A percentile compares a stretch with the other conserved stretches of the same genome.
Evolutionary conservation across 64 coral and sea anemone species (phyloP).

Genomic region (Stichodactyla helianthus): DNA sequence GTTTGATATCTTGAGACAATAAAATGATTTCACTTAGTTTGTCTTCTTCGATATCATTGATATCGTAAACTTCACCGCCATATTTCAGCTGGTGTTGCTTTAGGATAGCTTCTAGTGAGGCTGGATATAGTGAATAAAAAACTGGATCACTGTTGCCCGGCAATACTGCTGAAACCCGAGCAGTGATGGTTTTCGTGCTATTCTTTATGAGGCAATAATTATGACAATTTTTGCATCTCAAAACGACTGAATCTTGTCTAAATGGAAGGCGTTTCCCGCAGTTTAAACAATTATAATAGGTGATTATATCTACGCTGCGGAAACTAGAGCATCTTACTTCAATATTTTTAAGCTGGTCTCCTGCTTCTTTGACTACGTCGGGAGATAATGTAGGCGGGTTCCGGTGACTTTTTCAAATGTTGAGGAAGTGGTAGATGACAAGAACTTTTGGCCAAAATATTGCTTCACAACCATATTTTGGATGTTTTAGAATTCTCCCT

Average conservation of each 20-base stretch:
- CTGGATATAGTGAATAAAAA: conserved; percentile 17
- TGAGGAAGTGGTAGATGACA: conserved; percentile 31
- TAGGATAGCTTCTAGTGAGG: conserved; percentile 17
- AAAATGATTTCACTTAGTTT: conserved; percentile 41
- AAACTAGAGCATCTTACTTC: conserved; percentile 16
- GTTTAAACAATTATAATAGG: conserved; percentile 21
- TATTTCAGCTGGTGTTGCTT: conserved; percentile 29
- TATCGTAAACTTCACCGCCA: conserved; percentile 18
- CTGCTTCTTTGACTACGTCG: conserved; percentile 19
- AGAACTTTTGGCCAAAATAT: conserved; percentile 34
- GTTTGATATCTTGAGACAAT: conserved; percentile 28
- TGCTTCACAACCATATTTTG: conserved; percentile 30
- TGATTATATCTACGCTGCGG: conserved; percentile 12
- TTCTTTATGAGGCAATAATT: conserved; percentile 14
- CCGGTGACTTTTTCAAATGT: conserved; percentile 18
- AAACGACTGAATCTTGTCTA: conserved; percentile 23
- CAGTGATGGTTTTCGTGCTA: conserved; percentile 8
- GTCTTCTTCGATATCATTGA: conserved; percentile 30
- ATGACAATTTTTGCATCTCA: conserved; percentile 32
- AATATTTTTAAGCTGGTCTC: conserved; percentile 17
- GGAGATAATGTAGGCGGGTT: conserved; percentile 22
- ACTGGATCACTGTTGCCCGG: conserved; percentile 9
- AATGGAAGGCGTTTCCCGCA: conserved; percentile 20
- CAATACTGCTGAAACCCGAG: conserved; percentile 31
- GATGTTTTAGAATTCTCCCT: conserved; percentile 18